Evolutionary conservation across 2,888 invertebrate species (phyloP).

Genomic region (Salticus scenicus): DNA sequence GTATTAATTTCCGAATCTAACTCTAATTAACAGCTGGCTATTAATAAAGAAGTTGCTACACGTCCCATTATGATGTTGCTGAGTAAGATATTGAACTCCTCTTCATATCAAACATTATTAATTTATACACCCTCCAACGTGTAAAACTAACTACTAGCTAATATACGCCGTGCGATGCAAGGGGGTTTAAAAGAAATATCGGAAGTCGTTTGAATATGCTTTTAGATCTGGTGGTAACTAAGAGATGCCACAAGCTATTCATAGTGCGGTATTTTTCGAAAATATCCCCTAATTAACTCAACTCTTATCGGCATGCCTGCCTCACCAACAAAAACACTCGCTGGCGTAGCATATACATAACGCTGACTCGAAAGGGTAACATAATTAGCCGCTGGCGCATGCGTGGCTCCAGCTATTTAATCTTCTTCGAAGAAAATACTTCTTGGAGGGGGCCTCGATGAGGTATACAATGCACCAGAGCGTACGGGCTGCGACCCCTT

Average conservation of each 20-base stretch:
- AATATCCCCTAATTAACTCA: conserved; percentile 15
- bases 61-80: not conserved
- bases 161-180: not conserved
- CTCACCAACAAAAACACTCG: conserved; percentile 5
- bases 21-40: not conserved
- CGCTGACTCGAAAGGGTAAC: conserved; percentile 21
- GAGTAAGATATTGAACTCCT: not conserved
- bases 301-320: conserved; percentile 12
- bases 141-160: not conserved
- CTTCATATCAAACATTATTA: not conserved
- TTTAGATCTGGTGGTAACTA: not conserved
- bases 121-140: not conserved
- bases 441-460: conserved; percentile 35
- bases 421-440: conserved; percentile 50
- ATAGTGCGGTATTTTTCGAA: conserved; percentile 5
- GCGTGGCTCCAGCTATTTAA: conserved; percentile 45
- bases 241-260: conserved; percentile 10
- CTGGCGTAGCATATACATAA: not conserved
- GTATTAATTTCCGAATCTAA: too few relatives aligned
- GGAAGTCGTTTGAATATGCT: not conserved
- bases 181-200: not conserved
- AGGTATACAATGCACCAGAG: conserved; percentile 56
- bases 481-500: conserved; percentile 47
- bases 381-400: conserved; percentile 54
- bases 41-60: not conserved